phyloP scores from a whole-genome alignment of 2,888 invertebrate genomes.

The Orchestes rusci region DNA sequence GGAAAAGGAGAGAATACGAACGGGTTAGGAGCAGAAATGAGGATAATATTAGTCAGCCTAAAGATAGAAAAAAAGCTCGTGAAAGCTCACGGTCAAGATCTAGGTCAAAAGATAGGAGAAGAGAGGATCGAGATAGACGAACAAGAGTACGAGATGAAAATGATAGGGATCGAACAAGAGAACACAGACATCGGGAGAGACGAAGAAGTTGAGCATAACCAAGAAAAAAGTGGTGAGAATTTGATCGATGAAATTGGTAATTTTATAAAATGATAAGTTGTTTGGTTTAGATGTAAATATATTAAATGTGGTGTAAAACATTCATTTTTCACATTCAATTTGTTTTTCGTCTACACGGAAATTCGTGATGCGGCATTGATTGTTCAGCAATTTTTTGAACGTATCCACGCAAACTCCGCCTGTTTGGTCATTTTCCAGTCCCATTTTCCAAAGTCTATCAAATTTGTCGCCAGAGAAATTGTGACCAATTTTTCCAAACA shows the following conservation, averaged over 20 bases:
- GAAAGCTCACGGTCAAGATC: constrained; percentile 14
- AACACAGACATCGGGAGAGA: constrained; percentile 31
- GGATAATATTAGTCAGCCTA: constrained; percentile 27
- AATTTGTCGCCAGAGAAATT: constrained; percentile 47
- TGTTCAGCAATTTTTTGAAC: constrained; percentile 38
- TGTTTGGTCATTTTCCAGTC: constrained; percentile 46
- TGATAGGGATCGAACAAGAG: constrained; percentile 13
- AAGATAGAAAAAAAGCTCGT: constrained; percentile 16
- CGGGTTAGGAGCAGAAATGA: constrained; percentile 28
- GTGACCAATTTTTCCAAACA: constrained; percentile 51
- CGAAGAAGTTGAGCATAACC: constrained; percentile 23
- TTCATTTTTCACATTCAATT: constrained; percentile 17
- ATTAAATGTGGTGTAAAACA: constrained; percentile 10
- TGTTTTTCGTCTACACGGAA: constrained; percentile 30
- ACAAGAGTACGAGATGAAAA: too few species aligned
- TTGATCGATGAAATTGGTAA: too few species aligned
- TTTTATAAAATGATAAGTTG: too few species aligned
- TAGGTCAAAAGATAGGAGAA: neutral
- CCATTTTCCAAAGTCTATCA: constrained; percentile 47
- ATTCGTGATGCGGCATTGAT: constrained; percentile 26
- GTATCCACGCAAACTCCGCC: constrained; percentile 52
- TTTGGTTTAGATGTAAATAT: constrained; percentile 1
- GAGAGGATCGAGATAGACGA: neutral
- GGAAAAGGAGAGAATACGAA: constrained; percentile 23
- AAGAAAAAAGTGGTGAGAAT: too few species aligned